Evolutionary conservation across 2,888 invertebrate species (phyloP).

Genomic region (Neoitamus cyanurus): DNA sequence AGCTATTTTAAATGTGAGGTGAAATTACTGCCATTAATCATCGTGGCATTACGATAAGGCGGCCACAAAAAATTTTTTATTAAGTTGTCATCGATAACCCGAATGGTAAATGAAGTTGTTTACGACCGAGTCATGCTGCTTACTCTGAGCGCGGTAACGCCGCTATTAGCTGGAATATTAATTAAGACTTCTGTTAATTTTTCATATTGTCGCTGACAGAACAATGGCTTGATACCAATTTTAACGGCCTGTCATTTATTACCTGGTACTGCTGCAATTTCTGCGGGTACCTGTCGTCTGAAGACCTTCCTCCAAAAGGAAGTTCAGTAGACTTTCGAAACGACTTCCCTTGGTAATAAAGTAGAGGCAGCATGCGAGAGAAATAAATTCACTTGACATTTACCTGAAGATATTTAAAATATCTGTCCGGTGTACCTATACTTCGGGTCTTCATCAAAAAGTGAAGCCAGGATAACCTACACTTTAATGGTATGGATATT

Average conservation of each 20-base stretch:
- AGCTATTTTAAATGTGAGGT: constrained; percentile 18
- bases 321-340: background rate
- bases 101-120: constrained; percentile 35
- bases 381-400: background rate
- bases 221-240: constrained; percentile 8
- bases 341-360: background rate
- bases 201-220: background rate
- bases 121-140: background rate
- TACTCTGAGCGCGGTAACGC: background rate
- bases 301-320: background rate
- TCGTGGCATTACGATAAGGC: background rate
- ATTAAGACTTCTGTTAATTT: constrained; percentile 27
- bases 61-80: constrained; percentile 33
- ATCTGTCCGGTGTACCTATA: too few relatives aligned
- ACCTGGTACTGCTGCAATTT: background rate
- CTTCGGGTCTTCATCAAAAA: too few relatives aligned
- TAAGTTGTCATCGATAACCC: constrained; percentile 39
- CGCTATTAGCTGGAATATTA: constrained; percentile 10
- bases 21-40: constrained; percentile 41
- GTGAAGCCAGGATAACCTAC: too few relatives aligned
- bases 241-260: background rate
- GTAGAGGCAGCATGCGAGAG: background rate
- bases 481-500: too few relatives aligned
- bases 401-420: background rate
- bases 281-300: background rate